phyloP scores from a whole-genome alignment of 1,140 invertebrate species.

The Drosophila sucinea region DNA sequence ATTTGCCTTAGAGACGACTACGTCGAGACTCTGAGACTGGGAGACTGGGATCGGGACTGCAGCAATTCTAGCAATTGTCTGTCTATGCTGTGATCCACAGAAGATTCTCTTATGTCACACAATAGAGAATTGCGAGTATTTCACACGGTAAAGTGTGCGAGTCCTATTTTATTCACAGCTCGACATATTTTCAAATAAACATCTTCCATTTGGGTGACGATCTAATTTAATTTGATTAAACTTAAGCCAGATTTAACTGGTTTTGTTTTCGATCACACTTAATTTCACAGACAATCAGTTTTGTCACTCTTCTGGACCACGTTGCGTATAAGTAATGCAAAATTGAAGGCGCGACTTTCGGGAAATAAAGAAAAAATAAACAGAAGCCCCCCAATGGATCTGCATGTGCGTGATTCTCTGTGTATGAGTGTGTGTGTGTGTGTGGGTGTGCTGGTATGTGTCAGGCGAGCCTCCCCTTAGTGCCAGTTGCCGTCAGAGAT shows the following conservation, averaged over 20 bases:
- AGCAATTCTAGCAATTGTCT: slow-evolving; percentile 1
- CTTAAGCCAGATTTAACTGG: not conserved
- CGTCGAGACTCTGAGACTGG: slow-evolving; percentile 35
- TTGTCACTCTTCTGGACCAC: slow-evolving; percentile 14
- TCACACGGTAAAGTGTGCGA: too few relatives aligned
- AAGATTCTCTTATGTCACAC: not conserved
- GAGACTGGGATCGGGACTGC: not conserved
- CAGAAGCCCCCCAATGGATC: slow-evolving; percentile 38
- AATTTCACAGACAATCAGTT: slow-evolving; percentile 30
- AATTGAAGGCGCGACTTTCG: slow-evolving; percentile 17
- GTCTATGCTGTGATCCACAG: not conserved
- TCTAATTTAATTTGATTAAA: too few relatives aligned
- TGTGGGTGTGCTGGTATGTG: slow-evolving; percentile 33
- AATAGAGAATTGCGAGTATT: too few relatives aligned
- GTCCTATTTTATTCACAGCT: too few relatives aligned
- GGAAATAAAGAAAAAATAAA: slow-evolving; percentile 32
- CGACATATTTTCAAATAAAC: too few relatives aligned
- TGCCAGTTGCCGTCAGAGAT: not conserved
- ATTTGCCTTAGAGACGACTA: slow-evolving; percentile 41
- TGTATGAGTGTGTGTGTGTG: slow-evolving; percentile 25
- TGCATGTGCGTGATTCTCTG: slow-evolving; percentile 16
- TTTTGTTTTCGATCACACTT: slow-evolving; percentile 22
- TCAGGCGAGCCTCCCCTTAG: slow-evolving; percentile 42
- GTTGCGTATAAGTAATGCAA: slow-evolving; percentile 25
- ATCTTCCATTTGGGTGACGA: too few relatives aligned